A percentile compares a stretch with the other conserved stretches of the same genome.
Conservation (phyloP, 1,140 invertebrate genomes). For the Polypedilum vanderplanki region DNA sequence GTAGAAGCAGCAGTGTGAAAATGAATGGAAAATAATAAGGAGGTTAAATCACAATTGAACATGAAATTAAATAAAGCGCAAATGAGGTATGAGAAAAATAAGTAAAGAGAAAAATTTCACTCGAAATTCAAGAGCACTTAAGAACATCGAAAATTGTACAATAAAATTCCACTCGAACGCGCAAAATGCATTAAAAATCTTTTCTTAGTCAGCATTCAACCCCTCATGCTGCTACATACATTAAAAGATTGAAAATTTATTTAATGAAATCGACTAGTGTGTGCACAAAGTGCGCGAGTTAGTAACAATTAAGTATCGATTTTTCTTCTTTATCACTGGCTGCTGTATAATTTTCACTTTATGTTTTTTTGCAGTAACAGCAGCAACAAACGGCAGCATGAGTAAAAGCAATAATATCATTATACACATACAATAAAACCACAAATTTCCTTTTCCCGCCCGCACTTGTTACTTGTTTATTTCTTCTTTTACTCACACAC, state of each 20-base stretch:
- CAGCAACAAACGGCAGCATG: too few relatives aligned
- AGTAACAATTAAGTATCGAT: slow-evolving; percentile 24
- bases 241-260: neutral
- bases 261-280: neutral
- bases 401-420: too few relatives aligned
- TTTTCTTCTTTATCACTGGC: neutral
- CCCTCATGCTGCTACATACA: neutral
- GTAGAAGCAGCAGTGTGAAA: too few relatives aligned
- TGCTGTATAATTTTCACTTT: too few relatives aligned
- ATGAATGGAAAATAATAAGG: too few relatives aligned
- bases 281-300: neutral
- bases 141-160: neutral
- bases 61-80: too few relatives aligned
- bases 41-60: too few relatives aligned
- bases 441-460: slow-evolving; percentile 23
- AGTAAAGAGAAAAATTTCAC: neutral
- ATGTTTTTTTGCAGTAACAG: too few relatives aligned
- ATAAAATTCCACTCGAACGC: slow-evolving; percentile 17
- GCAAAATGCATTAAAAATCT: slow-evolving; percentile 19
- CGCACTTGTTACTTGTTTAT: neutral
- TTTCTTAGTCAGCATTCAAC: neutral
- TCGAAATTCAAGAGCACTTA: neutral
- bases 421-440: neutral
- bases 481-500: neutral
- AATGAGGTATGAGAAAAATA: neutral